Evolutionary conservation across 1,140 invertebrate genomes (phyloP), one percentile per base, ranked within the genome.

Genomic region (Littorina saxatilis): DNA sequence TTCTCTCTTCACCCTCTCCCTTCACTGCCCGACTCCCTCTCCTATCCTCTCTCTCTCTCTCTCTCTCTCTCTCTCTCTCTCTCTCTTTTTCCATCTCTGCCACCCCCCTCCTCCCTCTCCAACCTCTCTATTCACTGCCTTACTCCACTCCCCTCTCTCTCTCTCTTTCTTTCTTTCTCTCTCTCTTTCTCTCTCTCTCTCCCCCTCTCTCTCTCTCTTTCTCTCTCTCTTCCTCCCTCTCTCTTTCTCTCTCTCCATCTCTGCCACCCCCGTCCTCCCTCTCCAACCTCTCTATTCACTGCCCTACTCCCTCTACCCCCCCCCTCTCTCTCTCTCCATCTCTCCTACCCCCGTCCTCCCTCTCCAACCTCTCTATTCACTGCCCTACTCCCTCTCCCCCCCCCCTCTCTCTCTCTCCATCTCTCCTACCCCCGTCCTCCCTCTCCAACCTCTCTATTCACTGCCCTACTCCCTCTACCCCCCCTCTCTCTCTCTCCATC

Each of bases 101-200:
- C 47, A 11, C 47, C 20, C 47, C 20, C 47, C 20, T 20, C 20
- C 47, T 50, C 47, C 20, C 47, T 50, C 47, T 50, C 47, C 20
- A 9, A 11, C 47, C 20, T 20, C 20, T 20, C 20, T 20, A 11
- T 20, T 50, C 47, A 11, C 47, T 50, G 9, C 20, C 47, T 50
- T 13, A n/a, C 55, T 61, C 55, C n/a, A 20, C n/a, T 27, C 2
- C 55, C 29, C 74, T 76, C 40, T 50, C 72, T 74, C 72, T 74
- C 72, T 74, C 72, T 74, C 72, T 74, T 35, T 74, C 72, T 74
- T 35, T 74, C 72, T 74, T 35, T 74, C 72, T 74, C 72, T 74
- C 72, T 74, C 72, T 74, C 40, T 47, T n/a, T 68, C n/a, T 27
- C n/a, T 29, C 32, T 29, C 68, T 29, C 3, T 29, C 32, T 29